These are phyloP conservation scores for Patella caerulea DNA, from an alignment of 2,888 invertebrate genomes.

Conservation along the genomic window DNA sequence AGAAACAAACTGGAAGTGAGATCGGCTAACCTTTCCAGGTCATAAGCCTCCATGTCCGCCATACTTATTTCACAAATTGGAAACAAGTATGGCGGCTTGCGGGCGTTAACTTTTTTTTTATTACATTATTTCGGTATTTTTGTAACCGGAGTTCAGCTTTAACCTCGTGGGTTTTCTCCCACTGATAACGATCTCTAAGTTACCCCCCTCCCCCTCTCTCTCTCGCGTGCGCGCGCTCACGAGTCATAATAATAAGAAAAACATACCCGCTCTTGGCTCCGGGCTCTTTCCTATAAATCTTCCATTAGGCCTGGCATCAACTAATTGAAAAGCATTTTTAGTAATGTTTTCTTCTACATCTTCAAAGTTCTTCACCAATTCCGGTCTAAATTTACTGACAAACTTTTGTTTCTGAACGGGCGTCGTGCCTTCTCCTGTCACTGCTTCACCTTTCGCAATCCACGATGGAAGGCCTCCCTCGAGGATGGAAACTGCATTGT, in stretches of 20 bases:
- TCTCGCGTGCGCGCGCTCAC: no score
- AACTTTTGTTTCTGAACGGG: slow-evolving; percentile 39
- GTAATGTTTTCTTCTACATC: slow-evolving; percentile 57
- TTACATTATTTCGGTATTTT: no score
- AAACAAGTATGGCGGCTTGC: no score
- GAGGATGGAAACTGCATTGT: slow-evolving; percentile 58
- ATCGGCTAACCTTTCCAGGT: no score
- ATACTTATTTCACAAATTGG: no score
- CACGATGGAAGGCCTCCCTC: slow-evolving; percentile 65
- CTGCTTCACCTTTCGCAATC: slow-evolving; percentile 43
- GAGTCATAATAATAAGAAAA: background rate
- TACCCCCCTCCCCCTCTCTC: no score
- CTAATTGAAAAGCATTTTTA: slow-evolving; percentile 46
- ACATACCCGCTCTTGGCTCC: slow-evolving; percentile 64
- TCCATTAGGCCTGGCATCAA: slow-evolving; percentile 63
- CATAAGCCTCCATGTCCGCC: no score
- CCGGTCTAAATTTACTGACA: slow-evolving; percentile 43
- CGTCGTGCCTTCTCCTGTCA: slow-evolving; percentile 36
- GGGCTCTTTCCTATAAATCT: slow-evolving; percentile 63
- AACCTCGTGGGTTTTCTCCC: no score
- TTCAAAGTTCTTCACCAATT: slow-evolving; percentile 55
- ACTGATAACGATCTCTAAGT: no score
- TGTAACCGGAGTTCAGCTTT: no score
- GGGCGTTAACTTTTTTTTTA: no score
- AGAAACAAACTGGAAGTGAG: no score